Base-by-base conservation (phyloP, 2,113 vertebrate species). In the Serilophus lunatus region DNA sequence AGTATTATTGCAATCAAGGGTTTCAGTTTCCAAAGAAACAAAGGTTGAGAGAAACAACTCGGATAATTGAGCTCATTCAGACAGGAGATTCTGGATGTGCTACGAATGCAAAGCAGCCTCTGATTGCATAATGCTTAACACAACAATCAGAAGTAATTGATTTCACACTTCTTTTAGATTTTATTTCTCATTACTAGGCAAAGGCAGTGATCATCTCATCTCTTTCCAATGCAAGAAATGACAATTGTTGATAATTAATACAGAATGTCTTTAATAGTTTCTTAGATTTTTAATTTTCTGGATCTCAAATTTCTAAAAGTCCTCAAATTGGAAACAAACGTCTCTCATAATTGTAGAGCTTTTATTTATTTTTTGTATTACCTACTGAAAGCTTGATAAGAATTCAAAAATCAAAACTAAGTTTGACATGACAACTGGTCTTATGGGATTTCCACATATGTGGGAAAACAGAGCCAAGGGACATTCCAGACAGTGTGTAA, bases 21-120 rank as follows among this genome's bases (percentile, higher is more conserved):
- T 90, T 88, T 86, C 53, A 26, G 60, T 79, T 96, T 90, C 84
- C 45, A 50, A 78, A 95, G 81, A 95, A 96, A 90, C 80, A 92
- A 90, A 94, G 86, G 25, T 84, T 86, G 82, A 68, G 64, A 90
- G 68, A 81, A 90, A 88, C 54, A 82, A 74, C 59, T 61, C 17
- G 14, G 82, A 91, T 90, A 91, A 92, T 82, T 83, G 87, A 65
- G 51, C 66, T 80, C 88, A 50, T 77, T 96, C 79, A 76, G 70
- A 82, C 6, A 74, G 59, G 68, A 84, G 57, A 45, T 54, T 76
- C 42, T 88, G 36, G 64, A 40, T 86, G 72, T 25, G 35, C 18
- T 40, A 12, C 4, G 85, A 96, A 92, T 96, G 64, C 60, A 77
- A 90, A 97, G 44, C 44, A 95, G 60, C 15, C 42, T 63, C 59